These are phyloP conservation scores for Coptotermes formosanus DNA, from an alignment of 1,140 invertebrate species.

Conservation along the genomic window DNA sequence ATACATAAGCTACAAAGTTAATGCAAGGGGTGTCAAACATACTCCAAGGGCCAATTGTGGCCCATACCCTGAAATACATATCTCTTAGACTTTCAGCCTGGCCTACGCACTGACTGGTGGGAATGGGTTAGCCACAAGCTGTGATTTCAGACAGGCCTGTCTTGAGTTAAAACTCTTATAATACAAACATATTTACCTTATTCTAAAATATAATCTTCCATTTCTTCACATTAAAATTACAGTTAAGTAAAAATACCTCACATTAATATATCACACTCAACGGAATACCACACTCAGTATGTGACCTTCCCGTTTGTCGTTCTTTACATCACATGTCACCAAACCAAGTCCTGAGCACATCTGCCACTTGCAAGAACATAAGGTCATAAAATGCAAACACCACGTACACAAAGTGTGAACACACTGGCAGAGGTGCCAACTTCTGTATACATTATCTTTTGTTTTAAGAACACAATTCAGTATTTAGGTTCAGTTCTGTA, in stretches of 20 bases:
- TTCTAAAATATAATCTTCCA: constrained; percentile 9
- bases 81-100: background rate
- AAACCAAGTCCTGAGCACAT: background rate
- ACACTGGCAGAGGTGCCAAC: background rate
- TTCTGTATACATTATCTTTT: background rate
- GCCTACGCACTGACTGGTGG: background rate
- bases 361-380: background rate
- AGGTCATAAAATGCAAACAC: background rate
- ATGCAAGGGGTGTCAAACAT: constrained; percentile 12
- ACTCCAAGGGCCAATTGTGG: background rate
- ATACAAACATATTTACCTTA: background rate
- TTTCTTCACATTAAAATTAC: constrained; percentile 7
- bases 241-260: constrained; percentile 17
- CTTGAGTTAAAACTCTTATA: background rate
- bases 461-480: background rate
- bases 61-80: background rate
- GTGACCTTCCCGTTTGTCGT: background rate
- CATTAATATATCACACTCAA: background rate
- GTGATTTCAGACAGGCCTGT: background rate
- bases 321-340: background rate
- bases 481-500: background rate
- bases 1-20: background rate
- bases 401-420: background rate
- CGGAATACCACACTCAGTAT: background rate
- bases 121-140: background rate